Evolutionary conservation across 2,888 invertebrate genomes (phyloP).

Genomic region (Homarus gammarus): DNA sequence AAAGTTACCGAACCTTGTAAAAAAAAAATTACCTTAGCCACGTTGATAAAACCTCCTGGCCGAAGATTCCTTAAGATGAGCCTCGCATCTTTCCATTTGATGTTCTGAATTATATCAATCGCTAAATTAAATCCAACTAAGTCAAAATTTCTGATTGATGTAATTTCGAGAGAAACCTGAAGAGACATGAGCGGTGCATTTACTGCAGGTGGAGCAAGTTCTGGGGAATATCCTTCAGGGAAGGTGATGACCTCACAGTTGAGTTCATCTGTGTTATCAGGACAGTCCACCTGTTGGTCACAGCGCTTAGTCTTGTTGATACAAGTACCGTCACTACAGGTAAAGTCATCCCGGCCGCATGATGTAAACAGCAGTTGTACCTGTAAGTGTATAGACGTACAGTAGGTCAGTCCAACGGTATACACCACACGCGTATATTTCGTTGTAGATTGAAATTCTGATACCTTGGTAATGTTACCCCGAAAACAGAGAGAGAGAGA

Average conservation of each 20-base stretch:
- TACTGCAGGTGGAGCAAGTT: neutral
- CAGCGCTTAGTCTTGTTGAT: conserved; percentile 78
- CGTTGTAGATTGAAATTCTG: too few relatives aligned
- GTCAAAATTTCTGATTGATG: conserved; percentile 25
- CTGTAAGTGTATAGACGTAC: neutral
- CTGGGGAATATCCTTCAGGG: conserved; percentile 21
- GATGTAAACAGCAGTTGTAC: conserved; percentile 76
- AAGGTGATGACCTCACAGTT: conserved; percentile 33
- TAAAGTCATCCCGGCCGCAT: conserved; percentile 80
- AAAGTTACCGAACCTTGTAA: too few relatives aligned
- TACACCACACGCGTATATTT: too few relatives aligned
- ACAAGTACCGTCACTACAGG: conserved; percentile 83
- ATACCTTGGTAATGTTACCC: too few relatives aligned
- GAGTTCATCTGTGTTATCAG: conserved; percentile 55
- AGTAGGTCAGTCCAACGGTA: too few relatives aligned
- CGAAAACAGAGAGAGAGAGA: too few relatives aligned
- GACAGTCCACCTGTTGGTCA: conserved; percentile 48
- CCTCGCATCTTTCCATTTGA: conserved; percentile 22
- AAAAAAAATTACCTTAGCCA: conserved; percentile 8
- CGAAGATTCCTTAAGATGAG: conserved; percentile 2
- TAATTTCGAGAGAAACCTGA: neutral
- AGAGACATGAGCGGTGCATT: neutral
- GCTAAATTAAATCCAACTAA: neutral
- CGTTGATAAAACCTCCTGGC: neutral
- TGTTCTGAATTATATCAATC: neutral